Evolutionary conservation across 2,113 vertebrate genomes (phyloP).

Genomic region (Rutilus rutilus): DNA sequence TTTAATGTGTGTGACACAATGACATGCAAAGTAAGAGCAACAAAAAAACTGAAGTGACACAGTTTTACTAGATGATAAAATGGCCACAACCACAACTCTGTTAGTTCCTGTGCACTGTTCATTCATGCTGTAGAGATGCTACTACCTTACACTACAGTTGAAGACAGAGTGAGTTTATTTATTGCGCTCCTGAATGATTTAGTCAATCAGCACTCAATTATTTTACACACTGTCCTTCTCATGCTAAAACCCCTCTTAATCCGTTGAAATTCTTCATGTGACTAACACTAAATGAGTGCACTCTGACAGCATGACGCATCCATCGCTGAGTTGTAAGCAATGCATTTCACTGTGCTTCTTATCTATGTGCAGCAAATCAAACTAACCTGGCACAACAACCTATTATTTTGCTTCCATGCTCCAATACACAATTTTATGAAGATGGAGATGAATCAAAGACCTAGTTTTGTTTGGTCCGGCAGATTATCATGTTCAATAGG

Average conservation of each 20-base stretch:
- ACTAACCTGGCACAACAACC: background rate
- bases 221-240: background rate
- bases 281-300: background rate
- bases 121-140: background rate
- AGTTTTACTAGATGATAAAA: background rate
- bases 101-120: background rate
- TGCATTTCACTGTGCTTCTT: background rate
- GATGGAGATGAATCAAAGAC: background rate
- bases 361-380: background rate
- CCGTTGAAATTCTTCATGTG: background rate
- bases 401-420: background rate
- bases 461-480: background rate
- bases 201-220: conserved; percentile 5
- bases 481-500: background rate
- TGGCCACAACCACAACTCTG: background rate
- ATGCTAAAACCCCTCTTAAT: background rate
- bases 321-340: background rate
- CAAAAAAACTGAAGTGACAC: too few species aligned
- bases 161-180: background rate
- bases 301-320: background rate
- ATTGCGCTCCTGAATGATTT: background rate
- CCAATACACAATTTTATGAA: background rate
- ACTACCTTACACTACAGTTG: background rate
- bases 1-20: too few species aligned
- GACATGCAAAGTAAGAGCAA: background rate